Percentiles rank a stretch among this genome's conserved stretches.
These are phyloP conservation scores for Drosophila emarginata DNA, from an alignment of 2,888 invertebrate genomes.

Conservation along the genomic window DNA sequence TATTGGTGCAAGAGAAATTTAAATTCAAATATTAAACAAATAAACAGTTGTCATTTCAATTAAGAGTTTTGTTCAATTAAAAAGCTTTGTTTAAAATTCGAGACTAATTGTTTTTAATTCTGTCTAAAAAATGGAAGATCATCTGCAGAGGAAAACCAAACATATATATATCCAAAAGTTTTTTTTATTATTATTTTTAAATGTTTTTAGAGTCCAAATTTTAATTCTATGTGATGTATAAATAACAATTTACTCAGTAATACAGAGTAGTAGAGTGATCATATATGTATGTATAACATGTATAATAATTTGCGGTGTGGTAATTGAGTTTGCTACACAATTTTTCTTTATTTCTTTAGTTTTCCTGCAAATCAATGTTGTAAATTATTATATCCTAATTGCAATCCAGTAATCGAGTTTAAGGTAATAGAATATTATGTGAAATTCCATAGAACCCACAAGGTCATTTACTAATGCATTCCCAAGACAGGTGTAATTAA, in stretches of 20 bases:
- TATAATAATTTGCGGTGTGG: not conserved
- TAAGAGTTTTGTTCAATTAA: not conserved
- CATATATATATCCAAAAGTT: too few relatives aligned
- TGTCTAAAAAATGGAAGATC: too few relatives aligned
- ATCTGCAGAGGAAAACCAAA: too few relatives aligned
- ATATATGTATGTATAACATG: not conserved
- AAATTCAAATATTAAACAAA: not conserved
- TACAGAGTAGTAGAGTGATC: not conserved
- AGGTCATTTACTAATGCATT: conserved; percentile 4
- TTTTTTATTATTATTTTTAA: too few relatives aligned
- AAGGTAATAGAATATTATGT: not conserved
- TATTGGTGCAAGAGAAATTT: not conserved
- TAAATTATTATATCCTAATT: not conserved
- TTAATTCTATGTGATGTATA: too few relatives aligned
- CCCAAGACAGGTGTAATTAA: not conserved
- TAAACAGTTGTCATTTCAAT: not conserved
- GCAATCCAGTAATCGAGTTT: not conserved
- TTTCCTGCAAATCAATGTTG: not conserved
- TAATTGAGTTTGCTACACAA: not conserved
- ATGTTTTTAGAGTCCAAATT: too few relatives aligned
- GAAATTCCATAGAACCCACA: not conserved
- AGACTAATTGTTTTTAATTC: too few relatives aligned
- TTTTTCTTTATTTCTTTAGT: not conserved
- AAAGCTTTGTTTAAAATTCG: too few relatives aligned
- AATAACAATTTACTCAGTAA: not conserved